These are phyloP conservation scores for Mormyrops boulengeri DNA, from an alignment of 2,797 vertebrate species.

Conservation along the genomic window DNA sequence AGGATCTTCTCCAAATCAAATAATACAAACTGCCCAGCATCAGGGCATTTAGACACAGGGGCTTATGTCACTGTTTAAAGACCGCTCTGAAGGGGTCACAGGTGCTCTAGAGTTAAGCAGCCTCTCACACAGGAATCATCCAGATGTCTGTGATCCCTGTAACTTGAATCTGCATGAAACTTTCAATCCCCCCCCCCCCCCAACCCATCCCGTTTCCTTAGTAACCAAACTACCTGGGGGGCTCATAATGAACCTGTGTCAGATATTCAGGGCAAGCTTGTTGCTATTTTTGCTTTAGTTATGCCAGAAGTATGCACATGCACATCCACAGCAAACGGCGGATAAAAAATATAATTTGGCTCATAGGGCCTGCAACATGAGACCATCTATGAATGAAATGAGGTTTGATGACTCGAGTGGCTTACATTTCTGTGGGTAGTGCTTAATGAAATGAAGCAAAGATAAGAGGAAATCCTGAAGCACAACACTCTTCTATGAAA, in stretches of 20 bases:
- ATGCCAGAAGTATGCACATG: background rate
- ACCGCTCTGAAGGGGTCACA: background rate
- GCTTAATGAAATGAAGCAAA: background rate
- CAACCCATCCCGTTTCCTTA: background rate
- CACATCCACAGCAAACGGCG: background rate
- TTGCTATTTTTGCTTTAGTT: conserved; percentile 1
- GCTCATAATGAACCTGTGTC: conserved; percentile 2
- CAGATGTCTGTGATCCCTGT: background rate
- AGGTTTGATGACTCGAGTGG: background rate
- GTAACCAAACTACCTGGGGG: background rate
- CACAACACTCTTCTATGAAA: background rate
- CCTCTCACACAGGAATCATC: background rate
- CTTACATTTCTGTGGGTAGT: background rate
- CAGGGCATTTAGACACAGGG: background rate
- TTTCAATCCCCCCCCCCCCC: background rate
- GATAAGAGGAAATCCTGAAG: background rate
- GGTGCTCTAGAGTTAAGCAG: background rate
- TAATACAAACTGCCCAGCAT: background rate
- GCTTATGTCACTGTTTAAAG: background rate
- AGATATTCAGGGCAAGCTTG: conserved; percentile 2
- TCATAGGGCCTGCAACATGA: background rate
- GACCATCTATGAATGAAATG: background rate
- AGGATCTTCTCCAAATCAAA: background rate
- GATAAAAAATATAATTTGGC: background rate
- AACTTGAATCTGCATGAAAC: background rate